Conservation (phyloP, 2,797 vertebrate species). For the Hipposideros larvatus region DNA sequence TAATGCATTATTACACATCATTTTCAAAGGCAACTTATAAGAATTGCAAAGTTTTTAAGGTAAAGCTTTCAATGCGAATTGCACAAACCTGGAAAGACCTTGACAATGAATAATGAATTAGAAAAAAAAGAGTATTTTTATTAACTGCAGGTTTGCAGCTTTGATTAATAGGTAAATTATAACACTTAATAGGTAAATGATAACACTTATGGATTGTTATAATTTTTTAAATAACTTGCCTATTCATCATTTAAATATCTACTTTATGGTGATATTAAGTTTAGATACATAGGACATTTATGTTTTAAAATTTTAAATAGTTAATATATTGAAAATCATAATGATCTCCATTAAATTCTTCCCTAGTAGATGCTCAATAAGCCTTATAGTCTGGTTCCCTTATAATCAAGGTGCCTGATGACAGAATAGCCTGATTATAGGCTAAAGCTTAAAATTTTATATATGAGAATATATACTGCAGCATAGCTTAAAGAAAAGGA, state of each 20-base stretch:
- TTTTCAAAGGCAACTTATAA: constrained; percentile 6
- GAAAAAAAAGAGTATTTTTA: neutral
- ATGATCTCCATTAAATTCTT: neutral
- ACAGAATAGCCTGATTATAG: neutral
- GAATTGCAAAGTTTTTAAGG: neutral
- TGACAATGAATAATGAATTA: neutral
- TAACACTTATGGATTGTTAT: neutral
- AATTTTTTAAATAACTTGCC: neutral
- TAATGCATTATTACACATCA: neutral
- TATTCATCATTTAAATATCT: neutral
- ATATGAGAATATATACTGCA: neutral
- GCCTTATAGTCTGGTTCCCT: neutral
- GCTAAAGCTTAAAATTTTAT: neutral
- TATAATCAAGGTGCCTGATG: neutral
- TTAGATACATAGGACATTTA: neutral
- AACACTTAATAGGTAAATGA: neutral
- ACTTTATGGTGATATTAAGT: neutral
- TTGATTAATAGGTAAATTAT: constrained; percentile 31
- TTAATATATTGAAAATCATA: neutral
- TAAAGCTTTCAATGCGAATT: neutral
- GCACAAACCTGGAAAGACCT: neutral
- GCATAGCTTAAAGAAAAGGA: neutral
- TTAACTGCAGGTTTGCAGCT: neutral
- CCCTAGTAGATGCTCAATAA: neutral
- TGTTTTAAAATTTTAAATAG: neutral